Base-by-base conservation (phyloP, 2,113 vertebrate genomes). In the Cavia porcellus region DNA sequence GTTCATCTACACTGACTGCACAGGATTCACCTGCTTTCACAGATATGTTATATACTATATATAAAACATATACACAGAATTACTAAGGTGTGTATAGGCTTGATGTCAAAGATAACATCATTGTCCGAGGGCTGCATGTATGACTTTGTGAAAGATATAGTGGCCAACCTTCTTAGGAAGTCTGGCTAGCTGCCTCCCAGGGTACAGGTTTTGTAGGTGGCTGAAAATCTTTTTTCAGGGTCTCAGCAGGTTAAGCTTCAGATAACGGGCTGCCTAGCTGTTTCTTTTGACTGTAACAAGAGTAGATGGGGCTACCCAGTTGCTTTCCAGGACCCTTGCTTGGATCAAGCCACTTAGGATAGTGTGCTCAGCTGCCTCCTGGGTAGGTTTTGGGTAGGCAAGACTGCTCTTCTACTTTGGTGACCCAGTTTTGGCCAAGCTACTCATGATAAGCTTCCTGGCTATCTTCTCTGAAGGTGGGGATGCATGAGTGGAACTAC, bases 51-150 rank as follows among this genome's bases (percentile, higher is more conserved):
- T 7, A 9, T 17, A 70, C 22, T 12, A 92, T 82, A 57, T 97
- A 94, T 28, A 62, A 84, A 84, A 25, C 13, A 38, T 25, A 45
- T 62, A 84, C 66, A 97, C 86, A 50, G 79, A 92, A 3, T 1
- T n/a, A 6, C 88, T 52, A 90, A 88, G 11, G 28, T 72, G 22
- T 82, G 5, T 42, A 93, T 59, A 47, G 97, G 86, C 42, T 97
- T 92, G 0, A 97, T 97, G 86, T 47, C 81, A 96, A n/a, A n/a
- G n/a, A n/a, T n/a, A 3, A 59, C 45, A 1, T 84, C 38, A 84
- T 38, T 84, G 81, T 45, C n/a, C n/a, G 24, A 62, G 57, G 38
- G 1, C 38, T 62, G 3, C 59, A 62, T 15, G 7, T 17, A 30
- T 84, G 82, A 30, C 82, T 84, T 84, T 2, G 2, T 62, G n/a